Percentiles rank a stretch among this genome's conserved stretches.
Evolutionary conservation across 2,888 invertebrate species (phyloP).

Genomic region (Oscheius sp.): DNA sequence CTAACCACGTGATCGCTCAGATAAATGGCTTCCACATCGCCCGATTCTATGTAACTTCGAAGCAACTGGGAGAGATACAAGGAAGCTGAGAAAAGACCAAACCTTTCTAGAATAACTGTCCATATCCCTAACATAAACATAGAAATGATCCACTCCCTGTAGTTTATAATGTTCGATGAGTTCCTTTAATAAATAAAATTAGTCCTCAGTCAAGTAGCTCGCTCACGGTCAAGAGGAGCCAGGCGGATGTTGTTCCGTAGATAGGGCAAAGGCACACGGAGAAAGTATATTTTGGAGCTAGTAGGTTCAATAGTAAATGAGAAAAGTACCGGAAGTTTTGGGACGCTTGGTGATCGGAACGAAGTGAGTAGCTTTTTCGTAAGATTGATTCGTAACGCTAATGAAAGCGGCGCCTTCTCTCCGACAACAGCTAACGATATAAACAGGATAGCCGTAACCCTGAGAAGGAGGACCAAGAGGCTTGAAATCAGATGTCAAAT

Average conservation of each 20-base stretch:
- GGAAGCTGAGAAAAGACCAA: too few relatives aligned
- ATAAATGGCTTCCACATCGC: conserved; percentile 6
- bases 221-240: conserved; percentile 16
- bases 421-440: conserved; percentile 13
- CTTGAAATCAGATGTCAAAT: neutral
- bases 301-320: neutral
- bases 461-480: neutral
- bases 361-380: neutral
- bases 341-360: neutral
- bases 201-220: too few relatives aligned
- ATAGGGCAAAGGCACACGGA: conserved; percentile 28
- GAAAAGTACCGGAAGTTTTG: neutral
- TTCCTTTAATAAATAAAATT: too few relatives aligned
- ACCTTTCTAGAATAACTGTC: conserved; percentile 18
- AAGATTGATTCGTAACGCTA: neutral
- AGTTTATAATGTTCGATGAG: conserved; percentile 27
- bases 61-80: too few relatives aligned
- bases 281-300: neutral
- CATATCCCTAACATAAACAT: conserved; percentile 27
- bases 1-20: neutral
- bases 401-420: neutral
- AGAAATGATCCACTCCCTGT: conserved; percentile 25
- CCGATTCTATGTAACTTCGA: conserved; percentile 1
- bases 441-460: conserved; percentile 3
- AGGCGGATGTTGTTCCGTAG: conserved; percentile 14